Conservation (phyloP, 2,797 vertebrate genomes). For the Acestrorhynchus altus region DNA sequence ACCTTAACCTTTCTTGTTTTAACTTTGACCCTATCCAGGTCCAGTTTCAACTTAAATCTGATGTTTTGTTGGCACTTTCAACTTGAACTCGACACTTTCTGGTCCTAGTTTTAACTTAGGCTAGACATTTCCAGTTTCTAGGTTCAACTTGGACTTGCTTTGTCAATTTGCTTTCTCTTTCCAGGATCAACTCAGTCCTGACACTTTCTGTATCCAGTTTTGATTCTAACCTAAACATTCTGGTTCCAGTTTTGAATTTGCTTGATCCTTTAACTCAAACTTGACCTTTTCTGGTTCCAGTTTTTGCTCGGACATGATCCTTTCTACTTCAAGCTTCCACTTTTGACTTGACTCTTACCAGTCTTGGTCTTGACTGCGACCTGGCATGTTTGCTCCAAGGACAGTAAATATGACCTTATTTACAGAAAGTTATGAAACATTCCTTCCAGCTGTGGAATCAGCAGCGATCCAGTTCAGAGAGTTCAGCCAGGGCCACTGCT, state of each 20-base stretch:
- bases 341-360: not conserved
- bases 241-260: not conserved
- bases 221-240: not conserved
- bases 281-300: not conserved
- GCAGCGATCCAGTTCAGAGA: not conserved
- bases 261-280: not conserved
- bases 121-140: too few species aligned
- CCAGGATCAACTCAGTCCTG: not conserved
- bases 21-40: not conserved
- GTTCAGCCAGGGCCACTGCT: conserved; percentile 6
- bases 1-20: not conserved
- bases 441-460: not conserved
- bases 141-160: too few species aligned
- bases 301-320: not conserved
- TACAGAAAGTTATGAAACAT: not conserved
- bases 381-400: not conserved
- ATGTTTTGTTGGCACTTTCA: too few species aligned
- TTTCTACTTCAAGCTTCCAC: not conserved
- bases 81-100: not conserved
- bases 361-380: not conserved
- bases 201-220: not conserved
- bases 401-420: not conserved
- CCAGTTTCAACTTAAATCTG: too few species aligned
- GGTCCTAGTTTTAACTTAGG: not conserved
- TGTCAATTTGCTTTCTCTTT: not conserved